Evolutionary conservation across 64 coral and sea anemone species (phyloP), one percentile per base, ranked within the genome.

Genomic region (Cladopsammia gracilis): DNA sequence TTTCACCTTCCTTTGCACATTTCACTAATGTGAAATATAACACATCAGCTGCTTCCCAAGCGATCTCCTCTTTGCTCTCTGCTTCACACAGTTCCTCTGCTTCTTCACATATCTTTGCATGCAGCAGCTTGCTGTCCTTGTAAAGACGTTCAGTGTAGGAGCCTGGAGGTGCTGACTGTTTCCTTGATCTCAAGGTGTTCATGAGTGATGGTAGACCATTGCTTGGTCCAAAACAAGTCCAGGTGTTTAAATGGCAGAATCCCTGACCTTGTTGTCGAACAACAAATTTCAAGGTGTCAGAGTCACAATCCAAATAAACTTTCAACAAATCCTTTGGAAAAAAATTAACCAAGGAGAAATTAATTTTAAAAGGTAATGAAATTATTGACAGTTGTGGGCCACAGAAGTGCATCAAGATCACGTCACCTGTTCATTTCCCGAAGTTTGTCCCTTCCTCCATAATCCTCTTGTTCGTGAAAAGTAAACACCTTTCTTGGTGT

Each of bases 1-100:
- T 4, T 34, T 42, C 42, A 92, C 90, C 90, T 92, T 78, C 70
- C 74, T 92, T 92, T 73, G 90, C 90, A 51, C 90, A 92, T 73
- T 92, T 92, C 42, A 92, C 90, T 44, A 92, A 60, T 73, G 90
- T 82, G 64, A 92, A 92, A 73, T 92, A 92, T 1, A 92, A 48
- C 73, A 92, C 56, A 85, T 92, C 90, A 25, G 90, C 90, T 51
- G 90, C 90, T 73, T 92, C 90, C 79, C 79, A 92, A 44, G 34
- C 56, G 7, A 92, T 82, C 20, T 92, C 90, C 1, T 92, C 90
- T 84, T 85, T 92, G 56, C 68, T 92, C 65, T 85, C 54, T 10
- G 90, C 79, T 48, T 92, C 79, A 62, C 90, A 92, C 44, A 92
- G 57, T 48, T 92, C 90, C 43, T 64, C 53, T 74, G 79, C 90